Evolutionary conservation across 2,113 vertebrate species (phyloP).

Genomic region (Scomber colias): DNA sequence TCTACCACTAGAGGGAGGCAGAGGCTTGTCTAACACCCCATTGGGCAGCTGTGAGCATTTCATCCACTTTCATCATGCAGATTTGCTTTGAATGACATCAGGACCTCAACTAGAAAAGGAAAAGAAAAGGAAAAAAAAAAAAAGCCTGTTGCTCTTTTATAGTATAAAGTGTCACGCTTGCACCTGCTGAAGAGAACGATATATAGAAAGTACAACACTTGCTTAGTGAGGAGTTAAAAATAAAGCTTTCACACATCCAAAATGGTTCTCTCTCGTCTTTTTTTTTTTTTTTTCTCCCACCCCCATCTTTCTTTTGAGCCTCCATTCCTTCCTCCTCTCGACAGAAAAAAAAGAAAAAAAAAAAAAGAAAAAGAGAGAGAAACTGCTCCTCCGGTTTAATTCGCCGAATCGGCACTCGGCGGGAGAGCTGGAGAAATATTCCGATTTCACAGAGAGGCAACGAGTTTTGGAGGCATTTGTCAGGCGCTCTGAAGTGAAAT

Average conservation of each 20-base stretch:
- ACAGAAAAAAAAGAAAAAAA: neutral
- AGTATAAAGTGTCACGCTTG: neutral
- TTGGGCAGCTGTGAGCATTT: slow-evolving; percentile 4
- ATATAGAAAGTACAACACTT: neutral
- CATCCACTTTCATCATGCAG: slow-evolving; percentile 55
- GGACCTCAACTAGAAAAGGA: neutral
- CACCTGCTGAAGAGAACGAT: neutral
- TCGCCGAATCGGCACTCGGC: slow-evolving; percentile 18
- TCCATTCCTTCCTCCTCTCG: neutral
- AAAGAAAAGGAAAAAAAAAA: neutral
- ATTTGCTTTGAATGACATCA: slow-evolving; percentile 25
- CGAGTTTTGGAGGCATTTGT: slow-evolving; percentile 52
- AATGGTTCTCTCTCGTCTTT: neutral
- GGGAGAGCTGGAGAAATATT: slow-evolving; percentile 37
- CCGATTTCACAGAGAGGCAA: slow-evolving; percentile 35
- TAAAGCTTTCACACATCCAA: too few relatives aligned
- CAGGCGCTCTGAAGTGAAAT: slow-evolving; percentile 58
- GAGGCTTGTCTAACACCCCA: neutral
- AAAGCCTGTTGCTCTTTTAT: neutral
- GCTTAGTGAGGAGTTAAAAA: neutral
- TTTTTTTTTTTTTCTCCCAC: neutral
- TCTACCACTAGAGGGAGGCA: slow-evolving; percentile 58
- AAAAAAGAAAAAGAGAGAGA: neutral
- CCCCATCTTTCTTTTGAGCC: slow-evolving; percentile 10
- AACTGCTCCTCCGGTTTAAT: slow-evolving; percentile 23